Evolutionary conservation across 2,888 invertebrate species (phyloP), one percentile per base, ranked within the genome.

Genomic region (Leucoptera coffeella): DNA sequence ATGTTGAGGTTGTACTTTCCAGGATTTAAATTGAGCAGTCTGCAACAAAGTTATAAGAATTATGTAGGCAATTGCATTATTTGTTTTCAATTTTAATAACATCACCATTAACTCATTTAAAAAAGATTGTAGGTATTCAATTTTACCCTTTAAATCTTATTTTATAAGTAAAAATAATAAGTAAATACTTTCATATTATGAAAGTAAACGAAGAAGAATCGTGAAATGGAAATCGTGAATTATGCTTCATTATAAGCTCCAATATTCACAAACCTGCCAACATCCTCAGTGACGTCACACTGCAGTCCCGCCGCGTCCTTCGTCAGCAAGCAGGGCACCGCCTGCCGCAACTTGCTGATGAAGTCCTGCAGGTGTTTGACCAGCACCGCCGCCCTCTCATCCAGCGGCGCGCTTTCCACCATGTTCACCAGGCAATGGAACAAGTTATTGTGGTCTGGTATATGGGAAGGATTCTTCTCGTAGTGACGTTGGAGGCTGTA

Each of bases 401-500:
- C 49, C 11, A 53, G 51, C 0, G 57, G 41, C 4, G 53, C 54
- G 23, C 51, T 47, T 30, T 58, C 53, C 12, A 64, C 43, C 20
- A 65, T 60, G 1, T 60, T 55, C 23, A 59, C 37, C 4, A 69
- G 43, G 29, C 65, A 69, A 34, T 61, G 57, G 40, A 62, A 69
- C 25, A 69, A 39, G 32, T 59, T 56, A 12, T 56, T 50, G 42
- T 69, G 65, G 2, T 53, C 44, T 5, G 64, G 64, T 30, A 58
- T 50, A 29, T 65, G 65, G 2, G 61, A 54, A 2, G 65, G 65
- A 29, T 61, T 49, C 24, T 42, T 47, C 32, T 64, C 61, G 20
- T 65, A 64, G 37, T 67, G 65, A 26, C 61, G 53, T 31, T 65
- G 62, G 1, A 67, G 46, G 7, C 58, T 50, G 34, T 62, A 64